Percentiles rank a stretch among this genome's conserved stretches.
These are phyloP conservation scores for Neoaliturus tenellus DNA, from an alignment of 2,888 invertebrate genomes.

Conservation along the genomic window DNA sequence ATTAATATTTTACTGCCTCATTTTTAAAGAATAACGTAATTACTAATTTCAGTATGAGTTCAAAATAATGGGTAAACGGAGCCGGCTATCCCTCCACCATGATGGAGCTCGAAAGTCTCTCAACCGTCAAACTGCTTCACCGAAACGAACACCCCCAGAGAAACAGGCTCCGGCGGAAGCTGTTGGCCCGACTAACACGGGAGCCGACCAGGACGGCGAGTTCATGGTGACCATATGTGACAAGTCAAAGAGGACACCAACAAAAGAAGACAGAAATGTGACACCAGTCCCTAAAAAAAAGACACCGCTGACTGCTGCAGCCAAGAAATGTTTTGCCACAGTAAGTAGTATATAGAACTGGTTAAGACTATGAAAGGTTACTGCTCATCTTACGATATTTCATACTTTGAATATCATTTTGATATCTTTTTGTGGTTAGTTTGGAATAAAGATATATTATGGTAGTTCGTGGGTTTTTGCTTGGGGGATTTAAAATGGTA, in stretches of 20 bases:
- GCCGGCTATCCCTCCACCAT: not conserved
- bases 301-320: slow-evolving; percentile 25
- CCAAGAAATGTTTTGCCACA: slow-evolving; percentile 42
- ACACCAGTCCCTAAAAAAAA: not conserved
- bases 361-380: too few relatives aligned
- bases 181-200: not conserved
- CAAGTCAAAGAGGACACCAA: not conserved
- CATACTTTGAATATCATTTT: too few relatives aligned
- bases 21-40: too few relatives aligned
- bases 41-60: slow-evolving; percentile 44
- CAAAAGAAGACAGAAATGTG: not conserved
- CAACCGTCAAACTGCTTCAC: not conserved
- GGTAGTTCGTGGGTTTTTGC: too few relatives aligned
- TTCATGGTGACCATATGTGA: not conserved
- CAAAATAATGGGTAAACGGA: not conserved
- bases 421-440: too few relatives aligned
- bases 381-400: too few relatives aligned
- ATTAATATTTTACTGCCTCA: too few relatives aligned
- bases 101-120: slow-evolving; percentile 18
- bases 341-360: slow-evolving; percentile 15
- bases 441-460: too few relatives aligned
- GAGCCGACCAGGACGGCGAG: not conserved
- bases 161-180: not conserved
- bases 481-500: too few relatives aligned
- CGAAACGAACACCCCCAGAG: not conserved